Percentiles rank a stretch among this genome's conserved stretches.
Conservation (phyloP, 2,113 vertebrate species). For the Galbula dea region DNA sequence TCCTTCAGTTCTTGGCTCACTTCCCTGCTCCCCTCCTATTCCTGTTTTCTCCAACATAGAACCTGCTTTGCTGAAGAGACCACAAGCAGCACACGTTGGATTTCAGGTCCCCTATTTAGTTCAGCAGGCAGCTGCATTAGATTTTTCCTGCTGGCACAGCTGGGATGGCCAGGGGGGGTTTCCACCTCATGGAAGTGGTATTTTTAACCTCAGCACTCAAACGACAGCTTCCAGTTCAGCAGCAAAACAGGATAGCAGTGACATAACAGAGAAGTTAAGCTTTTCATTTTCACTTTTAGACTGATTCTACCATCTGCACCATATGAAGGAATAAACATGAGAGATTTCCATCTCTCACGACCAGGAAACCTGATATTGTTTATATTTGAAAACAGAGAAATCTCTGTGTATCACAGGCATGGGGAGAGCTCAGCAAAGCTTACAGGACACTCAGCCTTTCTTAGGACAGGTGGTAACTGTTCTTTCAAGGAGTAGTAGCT, state of each 20-base stretch:
- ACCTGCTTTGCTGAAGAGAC: not conserved
- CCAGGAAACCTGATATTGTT: not conserved
- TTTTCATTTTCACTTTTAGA: not conserved
- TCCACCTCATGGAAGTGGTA: not conserved
- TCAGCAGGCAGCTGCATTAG: accelerated
- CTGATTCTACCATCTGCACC: not conserved
- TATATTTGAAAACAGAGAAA: not conserved
- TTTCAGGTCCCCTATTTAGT: not conserved
- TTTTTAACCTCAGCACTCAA: not conserved
- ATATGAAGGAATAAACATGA: not conserved
- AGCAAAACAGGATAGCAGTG: not conserved
- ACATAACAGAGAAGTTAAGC: not conserved
- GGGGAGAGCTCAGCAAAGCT: not conserved
- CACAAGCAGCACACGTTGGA: not conserved
- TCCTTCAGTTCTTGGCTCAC: not conserved
- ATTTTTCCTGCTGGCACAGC: not conserved
- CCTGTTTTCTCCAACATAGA: accelerated
- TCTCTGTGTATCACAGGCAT: not conserved
- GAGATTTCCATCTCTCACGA: not conserved
- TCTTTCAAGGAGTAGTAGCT: not conserved
- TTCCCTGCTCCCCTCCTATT: not conserved
- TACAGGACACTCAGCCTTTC: not conserved
- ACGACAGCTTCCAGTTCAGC: not conserved
- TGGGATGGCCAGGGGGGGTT: not conserved
- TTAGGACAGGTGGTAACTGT: not conserved